Percentiles rank a stretch among this genome's conserved stretches.
phyloP scores from a whole-genome alignment of 2,888 invertebrate genomes.

The Rotaria magnacalcarata region DNA sequence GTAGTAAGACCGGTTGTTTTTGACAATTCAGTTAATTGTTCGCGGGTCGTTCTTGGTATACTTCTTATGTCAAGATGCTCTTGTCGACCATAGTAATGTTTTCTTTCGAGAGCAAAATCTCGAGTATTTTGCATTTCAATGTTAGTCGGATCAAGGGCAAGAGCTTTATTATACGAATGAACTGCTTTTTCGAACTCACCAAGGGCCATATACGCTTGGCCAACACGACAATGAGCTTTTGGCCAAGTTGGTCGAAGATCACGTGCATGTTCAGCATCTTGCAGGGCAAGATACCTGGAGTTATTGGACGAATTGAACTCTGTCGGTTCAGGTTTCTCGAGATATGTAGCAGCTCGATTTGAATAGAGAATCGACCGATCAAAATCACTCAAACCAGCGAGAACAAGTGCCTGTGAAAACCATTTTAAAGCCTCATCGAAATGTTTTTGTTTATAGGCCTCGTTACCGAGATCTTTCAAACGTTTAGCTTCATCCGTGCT shows the following conservation, averaged over 20 bases:
- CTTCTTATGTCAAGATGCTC: neutral
- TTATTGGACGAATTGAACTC: neutral
- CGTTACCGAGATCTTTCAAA: neutral
- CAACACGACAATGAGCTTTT: conserved; percentile 18
- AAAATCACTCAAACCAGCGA: neutral
- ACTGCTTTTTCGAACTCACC: conserved; percentile 26
- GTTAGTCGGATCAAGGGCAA: conserved; percentile 1
- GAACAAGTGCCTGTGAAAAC: neutral
- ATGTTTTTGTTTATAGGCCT: neutral
- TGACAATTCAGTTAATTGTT: neutral
- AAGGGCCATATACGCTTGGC: neutral
- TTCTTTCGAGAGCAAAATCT: neutral
- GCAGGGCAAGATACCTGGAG: neutral
- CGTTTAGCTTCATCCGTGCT: neutral
- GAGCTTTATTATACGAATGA: conserved; percentile 3
- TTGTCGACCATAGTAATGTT: conserved; percentile 31
- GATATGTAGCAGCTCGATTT: conserved; percentile 1
- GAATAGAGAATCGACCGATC: neutral
- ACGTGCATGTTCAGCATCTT: conserved; percentile 38
- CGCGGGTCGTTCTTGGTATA: conserved; percentile 12
- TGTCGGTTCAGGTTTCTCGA: neutral
- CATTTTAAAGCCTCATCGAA: neutral
- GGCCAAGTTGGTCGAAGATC: conserved; percentile 8
- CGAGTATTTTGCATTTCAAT: conserved; percentile 6
- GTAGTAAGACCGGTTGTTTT: neutral